Evolutionary conservation across 23 tunicate genomes (phyloP).

Genomic region (Oikopleura vanhoeffeni): DNA sequence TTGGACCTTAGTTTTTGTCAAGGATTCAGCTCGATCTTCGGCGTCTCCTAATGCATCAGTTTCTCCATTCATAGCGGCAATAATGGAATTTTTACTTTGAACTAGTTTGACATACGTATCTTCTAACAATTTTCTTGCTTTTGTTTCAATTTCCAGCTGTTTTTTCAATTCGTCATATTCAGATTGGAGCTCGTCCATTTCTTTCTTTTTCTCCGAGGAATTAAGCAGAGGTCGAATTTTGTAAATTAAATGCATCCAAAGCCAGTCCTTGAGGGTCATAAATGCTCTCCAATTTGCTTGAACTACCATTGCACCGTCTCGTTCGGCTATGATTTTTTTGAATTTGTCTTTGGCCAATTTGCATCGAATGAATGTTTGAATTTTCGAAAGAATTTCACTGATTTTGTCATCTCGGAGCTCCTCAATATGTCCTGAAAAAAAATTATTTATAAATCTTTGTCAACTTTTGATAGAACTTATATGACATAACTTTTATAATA

Average conservation of each 20-base stretch:
- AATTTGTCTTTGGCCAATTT: slow-evolving; percentile 6
- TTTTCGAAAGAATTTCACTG: neutral
- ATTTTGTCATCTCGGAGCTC: slow-evolving; percentile 13
- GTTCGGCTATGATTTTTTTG: neutral
- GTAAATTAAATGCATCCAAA: slow-evolving; percentile 93
- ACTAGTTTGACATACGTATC: slow-evolving; percentile 55
- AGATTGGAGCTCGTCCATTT: slow-evolving; percentile 62
- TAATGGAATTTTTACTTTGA: slow-evolving; percentile 71
- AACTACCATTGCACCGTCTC: slow-evolving; percentile 18
- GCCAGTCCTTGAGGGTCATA: slow-evolving; percentile 81
- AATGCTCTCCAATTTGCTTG: slow-evolving; percentile 89
- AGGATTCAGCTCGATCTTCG: slow-evolving; percentile 84
- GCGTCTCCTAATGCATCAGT: slow-evolving; percentile 90
- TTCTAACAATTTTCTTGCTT: slow-evolving; percentile 58
- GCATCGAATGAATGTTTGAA: neutral
- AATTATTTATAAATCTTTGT: too few relatives aligned
- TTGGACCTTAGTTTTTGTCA: slow-evolving; percentile 60
- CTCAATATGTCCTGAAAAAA: too few relatives aligned
- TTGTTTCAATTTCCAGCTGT: slow-evolving; percentile 48
- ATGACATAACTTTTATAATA: too few relatives aligned
- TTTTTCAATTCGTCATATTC: slow-evolving; percentile 52
- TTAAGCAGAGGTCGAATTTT: slow-evolving; percentile 84
- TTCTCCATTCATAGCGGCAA: slow-evolving; percentile 15
- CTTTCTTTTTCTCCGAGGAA: slow-evolving; percentile 73
- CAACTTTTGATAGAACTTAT: too few relatives aligned